Conservation (phyloP, 2,113 vertebrate genomes). For the Leptobrachium ailaonicum region DNA sequence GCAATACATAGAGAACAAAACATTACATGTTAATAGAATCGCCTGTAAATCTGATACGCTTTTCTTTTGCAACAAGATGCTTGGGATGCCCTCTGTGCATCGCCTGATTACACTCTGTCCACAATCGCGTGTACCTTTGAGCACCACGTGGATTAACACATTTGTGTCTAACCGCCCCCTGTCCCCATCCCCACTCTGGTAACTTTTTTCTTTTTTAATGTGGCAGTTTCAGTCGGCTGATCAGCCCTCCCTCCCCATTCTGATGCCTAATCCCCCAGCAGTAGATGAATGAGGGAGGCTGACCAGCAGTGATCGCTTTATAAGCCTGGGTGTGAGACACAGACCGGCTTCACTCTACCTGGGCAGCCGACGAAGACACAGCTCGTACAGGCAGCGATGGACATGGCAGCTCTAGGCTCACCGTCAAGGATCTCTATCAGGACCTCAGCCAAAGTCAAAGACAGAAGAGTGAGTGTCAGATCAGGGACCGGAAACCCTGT, state of each 20-base stretch:
- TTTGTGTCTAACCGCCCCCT: constrained; percentile 70
- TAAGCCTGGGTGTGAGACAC: constrained; percentile 66
- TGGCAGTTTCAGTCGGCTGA: constrained; percentile 1
- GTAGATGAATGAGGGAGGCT: constrained; percentile 74
- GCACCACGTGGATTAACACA: constrained; percentile 97
- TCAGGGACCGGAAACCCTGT: not conserved
- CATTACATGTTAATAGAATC: no score
- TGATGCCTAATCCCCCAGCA: constrained; percentile 69
- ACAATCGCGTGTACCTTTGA: constrained; percentile 63
- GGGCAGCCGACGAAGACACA: constrained; percentile 51
- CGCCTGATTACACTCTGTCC: constrained; percentile 48
- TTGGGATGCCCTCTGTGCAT: constrained; percentile 19
- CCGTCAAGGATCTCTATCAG: constrained; percentile 47
- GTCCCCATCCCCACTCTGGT: constrained; percentile 54
- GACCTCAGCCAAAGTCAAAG: constrained; percentile 87
- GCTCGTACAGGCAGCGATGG: constrained; percentile 25
- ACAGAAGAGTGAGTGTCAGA: constrained; percentile 82
- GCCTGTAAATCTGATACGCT: no score
- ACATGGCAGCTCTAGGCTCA: constrained; percentile 40
- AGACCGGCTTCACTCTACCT: constrained; percentile 66
- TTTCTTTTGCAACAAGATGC: no score
- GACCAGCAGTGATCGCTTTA: constrained; percentile 81
- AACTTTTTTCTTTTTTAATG: not conserved
- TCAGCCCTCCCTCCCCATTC: constrained; percentile 63
- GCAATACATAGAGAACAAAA: no score